Evolutionary conservation across 1,140 invertebrate species (phyloP), one percentile per base, ranked within the genome.

Genomic region (Patella vulgata): DNA sequence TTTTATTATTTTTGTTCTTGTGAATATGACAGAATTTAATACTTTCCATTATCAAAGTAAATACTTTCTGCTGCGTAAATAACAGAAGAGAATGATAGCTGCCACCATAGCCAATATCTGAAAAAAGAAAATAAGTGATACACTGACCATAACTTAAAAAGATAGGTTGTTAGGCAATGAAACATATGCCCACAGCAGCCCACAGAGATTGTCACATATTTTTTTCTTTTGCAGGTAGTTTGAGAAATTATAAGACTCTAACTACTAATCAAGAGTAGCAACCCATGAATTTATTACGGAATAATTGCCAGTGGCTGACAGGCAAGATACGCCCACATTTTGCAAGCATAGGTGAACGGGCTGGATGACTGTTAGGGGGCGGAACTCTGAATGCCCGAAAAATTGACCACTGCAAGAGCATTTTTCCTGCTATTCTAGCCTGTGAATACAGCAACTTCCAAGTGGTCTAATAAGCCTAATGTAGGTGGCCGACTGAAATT

Each of bases 31-130:
- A n/a, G n/a, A n/a, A n/a, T n/a, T n/a, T n/a, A n/a, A n/a, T n/a
- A n/a, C n/a, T n/a, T n/a, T n/a, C n/a, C n/a, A n/a, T n/a, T n/a
- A n/a, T 57, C 28, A 67, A 30, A 71, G 19, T 14, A 63, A 57
- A 30, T 65, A 71, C 42, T 63, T 68, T 39, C 65, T 65, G 53
- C 53, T 71, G 30, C 66, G 55, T 14, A 71, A 59, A 50, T 66
- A 68, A 44, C 70, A 68, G 56, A 68, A 71, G 23, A 68, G 51
- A 19, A 67, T 55, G 0, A 71, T 50, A 12, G 70, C 62, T 21
- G 66, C 70, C 28, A 66, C 70, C 66, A 71, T 68, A 6, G 47
- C 66, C 12, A 71, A 46, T 47, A 71, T 71, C 70, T 71, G 62
- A 36, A 60, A 47, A 57, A 27, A 21, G n/a, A 53, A 12, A 59